Percentiles rank a stretch among this genome's conserved stretches.
phyloP scores from a whole-genome alignment of 2,797 vertebrate genomes.

The Gallinago stenura region DNA sequence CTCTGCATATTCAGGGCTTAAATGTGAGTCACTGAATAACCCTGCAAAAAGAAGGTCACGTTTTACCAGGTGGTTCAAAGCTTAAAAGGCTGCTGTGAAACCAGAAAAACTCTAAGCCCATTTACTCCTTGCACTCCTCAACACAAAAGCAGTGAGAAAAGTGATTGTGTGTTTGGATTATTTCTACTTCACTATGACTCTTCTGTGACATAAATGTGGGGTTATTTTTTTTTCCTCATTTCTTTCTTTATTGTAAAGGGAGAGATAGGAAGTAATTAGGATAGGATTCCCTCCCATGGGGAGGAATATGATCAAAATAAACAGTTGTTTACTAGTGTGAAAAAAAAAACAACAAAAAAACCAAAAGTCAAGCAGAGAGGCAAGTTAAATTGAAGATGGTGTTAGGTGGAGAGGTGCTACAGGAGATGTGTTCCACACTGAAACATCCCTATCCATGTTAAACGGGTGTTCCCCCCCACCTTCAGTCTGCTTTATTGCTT shows the following conservation, averaged over 20 bases:
- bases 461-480: not conserved
- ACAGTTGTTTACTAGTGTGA: not conserved
- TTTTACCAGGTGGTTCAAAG: not conserved
- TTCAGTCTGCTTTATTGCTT: not conserved
- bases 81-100: not conserved
- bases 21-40: not conserved
- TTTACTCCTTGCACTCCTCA: not conserved
- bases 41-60: not conserved
- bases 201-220: not conserved
- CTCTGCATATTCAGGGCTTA: not conserved
- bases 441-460: fast-evolving
- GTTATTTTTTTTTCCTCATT: not conserved
- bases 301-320: not conserved
- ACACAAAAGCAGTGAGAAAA: not conserved
- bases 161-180: not conserved
- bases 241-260: not conserved
- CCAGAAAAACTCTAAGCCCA: not conserved
- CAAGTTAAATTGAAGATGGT: not conserved
- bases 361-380: not conserved
- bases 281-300: not conserved
- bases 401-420: not conserved
- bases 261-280: not conserved
- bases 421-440: not conserved
- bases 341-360: not conserved
- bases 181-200: fast-evolving